Base-by-base conservation (phyloP, 2,888 invertebrate species). In the Drosophila neutralis region DNA sequence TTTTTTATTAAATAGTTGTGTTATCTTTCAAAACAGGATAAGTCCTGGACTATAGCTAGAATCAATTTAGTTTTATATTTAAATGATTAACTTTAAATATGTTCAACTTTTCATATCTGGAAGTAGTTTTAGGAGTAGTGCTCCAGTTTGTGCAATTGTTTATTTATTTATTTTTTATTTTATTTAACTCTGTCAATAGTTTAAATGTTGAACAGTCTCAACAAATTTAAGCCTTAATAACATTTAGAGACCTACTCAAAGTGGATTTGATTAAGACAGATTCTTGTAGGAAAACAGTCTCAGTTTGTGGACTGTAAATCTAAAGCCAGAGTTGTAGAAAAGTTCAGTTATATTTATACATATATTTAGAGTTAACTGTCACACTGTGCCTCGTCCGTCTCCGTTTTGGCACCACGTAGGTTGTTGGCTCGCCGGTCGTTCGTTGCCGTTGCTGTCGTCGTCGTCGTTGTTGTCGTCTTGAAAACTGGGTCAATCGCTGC, bases 401-500 rank as follows among this genome's bases (percentile, higher is more conserved):
- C 76, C 71, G 79, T 71, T 65, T 75, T 81, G 76, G 80, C 77
- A 76, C 80, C 77, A 76, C 80, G 78, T 79, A 86, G 82, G 76
- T 83, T 90, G 86, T 78, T 81, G 87, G 82, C 86, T 74, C 78
- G 65, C 63, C 80, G 82, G 84, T 83, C 87, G 87, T 83, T 84
- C 83, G 90, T 64, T 59, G 72, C 42, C 61, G 70, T 67, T 52
- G 59, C 36, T 15, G 61, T 29, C 33, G 64, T 40, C 29, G 57
- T 85, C 45, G 21, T 53, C 29, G 78, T 49, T 69, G 74, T 89
- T 88, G 91, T 88, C 87, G 92, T 91, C 89, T 90, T 89, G 82
- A 91, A 92, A 92, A 92, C 92, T 92, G 89, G 92, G 92, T 92
- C 92, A 92, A 90, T 92, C 92, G 91, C 90, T 90, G 88, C 79